Percentiles rank a stretch among this genome's conserved stretches.
Conservation (phyloP, 2,113 vertebrate genomes). For the Gobiocypris rarus region DNA sequence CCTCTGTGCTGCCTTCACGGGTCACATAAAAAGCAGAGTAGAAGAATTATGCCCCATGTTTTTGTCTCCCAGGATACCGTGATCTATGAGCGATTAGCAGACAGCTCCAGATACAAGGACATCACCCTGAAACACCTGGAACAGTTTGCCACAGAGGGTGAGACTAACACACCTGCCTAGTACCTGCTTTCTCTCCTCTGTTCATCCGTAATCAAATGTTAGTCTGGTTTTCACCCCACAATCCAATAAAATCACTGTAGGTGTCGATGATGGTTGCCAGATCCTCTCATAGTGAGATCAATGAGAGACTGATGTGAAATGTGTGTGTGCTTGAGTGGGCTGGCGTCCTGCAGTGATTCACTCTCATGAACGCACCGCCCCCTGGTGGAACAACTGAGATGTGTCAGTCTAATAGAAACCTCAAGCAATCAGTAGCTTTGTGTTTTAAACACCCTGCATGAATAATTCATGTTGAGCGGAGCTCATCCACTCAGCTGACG, state of each 20-base stretch:
- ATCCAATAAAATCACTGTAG: background rate
- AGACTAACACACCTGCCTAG: constrained; percentile 46
- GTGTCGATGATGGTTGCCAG: constrained; percentile 1
- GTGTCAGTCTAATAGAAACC: constrained; percentile 71
- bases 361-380: constrained; percentile 64
- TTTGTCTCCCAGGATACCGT: constrained; percentile 88
- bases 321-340: constrained; percentile 6
- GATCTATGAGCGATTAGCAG: constrained; percentile 95
- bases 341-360: constrained; percentile 23
- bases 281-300: background rate
- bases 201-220: background rate
- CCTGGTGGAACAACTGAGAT: constrained; percentile 63
- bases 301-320: background rate
- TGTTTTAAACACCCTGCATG: background rate
- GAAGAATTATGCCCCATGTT: constrained; percentile 37
- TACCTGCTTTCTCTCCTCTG: background rate
- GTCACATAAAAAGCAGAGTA: background rate
- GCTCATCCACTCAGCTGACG: background rate
- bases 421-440: constrained; percentile 23
- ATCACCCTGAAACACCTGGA: constrained; percentile 98
- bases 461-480: constrained; percentile 12
- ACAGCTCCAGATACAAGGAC: constrained; percentile 96
- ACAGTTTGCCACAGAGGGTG: constrained; percentile 98
- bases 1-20: no score
- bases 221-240: background rate